Evolutionary conservation across 2,113 vertebrate genomes (phyloP).

Genomic region (Brachyhypopomus occidentalis): DNA sequence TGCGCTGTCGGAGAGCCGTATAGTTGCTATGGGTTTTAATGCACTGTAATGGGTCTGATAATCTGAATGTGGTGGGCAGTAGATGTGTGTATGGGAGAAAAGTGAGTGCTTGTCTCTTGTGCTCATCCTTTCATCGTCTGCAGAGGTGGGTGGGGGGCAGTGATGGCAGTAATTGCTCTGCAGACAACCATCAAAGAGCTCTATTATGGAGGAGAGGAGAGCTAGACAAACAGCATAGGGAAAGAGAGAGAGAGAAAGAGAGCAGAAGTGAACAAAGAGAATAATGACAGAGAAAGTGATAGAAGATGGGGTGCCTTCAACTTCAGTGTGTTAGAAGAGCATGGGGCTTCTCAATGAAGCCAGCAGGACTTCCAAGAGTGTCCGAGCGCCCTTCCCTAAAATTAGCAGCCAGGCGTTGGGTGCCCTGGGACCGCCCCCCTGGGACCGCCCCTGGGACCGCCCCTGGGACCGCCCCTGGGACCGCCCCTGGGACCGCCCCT

Average conservation of each 20-base stretch:
- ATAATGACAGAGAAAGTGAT: neutral
- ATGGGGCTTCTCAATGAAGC: neutral
- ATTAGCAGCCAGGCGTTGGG: neutral
- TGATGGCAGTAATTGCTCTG: conserved; percentile 41
- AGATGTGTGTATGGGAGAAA: conserved; percentile 20
- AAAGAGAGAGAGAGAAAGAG: neutral
- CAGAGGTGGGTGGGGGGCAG: conserved; percentile 17
- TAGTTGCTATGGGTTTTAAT: conserved; percentile 47
- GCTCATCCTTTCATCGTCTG: neutral
- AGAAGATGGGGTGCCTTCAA: neutral
- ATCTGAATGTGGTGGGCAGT: conserved; percentile 12
- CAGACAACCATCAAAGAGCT: conserved; percentile 56
- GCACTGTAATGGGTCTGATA: conserved; percentile 45
- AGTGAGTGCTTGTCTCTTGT: conserved; percentile 4
- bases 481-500: neutral
- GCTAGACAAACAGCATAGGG: conserved; percentile 5
- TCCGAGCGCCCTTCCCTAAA: conserved; percentile 6
- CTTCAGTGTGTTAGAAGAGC: neutral
- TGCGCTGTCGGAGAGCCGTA: conserved; percentile 5
- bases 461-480: neutral
- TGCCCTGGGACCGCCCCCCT: neutral
- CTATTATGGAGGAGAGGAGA: conserved; percentile 11
- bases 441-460: neutral
- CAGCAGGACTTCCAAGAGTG: neutral
- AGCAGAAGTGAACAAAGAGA: neutral